phyloP scores from a whole-genome alignment of 2,888 invertebrate species.

The Chirona hameri region DNA sequence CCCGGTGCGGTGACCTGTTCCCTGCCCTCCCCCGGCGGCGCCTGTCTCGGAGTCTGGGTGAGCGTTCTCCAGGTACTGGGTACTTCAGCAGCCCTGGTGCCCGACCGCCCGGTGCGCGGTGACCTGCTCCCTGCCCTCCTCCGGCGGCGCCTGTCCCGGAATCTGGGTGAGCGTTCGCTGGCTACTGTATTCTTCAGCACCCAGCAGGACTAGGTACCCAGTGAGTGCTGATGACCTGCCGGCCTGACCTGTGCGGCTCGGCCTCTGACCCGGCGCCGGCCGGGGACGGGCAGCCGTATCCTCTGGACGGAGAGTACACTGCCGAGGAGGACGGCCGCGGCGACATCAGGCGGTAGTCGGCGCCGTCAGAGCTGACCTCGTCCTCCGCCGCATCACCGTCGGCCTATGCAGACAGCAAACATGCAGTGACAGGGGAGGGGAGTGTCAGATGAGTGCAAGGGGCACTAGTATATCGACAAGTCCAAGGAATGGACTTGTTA shows the following conservation, averaged over 20 bases:
- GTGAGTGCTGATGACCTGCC: not conserved
- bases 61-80: too few relatives aligned
- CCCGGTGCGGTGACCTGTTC: too few relatives aligned
- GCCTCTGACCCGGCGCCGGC: not conserved
- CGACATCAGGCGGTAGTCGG: not conserved
- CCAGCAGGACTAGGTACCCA: too few relatives aligned
- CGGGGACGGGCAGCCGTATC: not conserved
- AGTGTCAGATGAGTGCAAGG: not conserved
- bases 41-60: too few relatives aligned
- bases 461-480: not conserved
- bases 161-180: too few relatives aligned
- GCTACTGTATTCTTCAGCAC: too few relatives aligned
- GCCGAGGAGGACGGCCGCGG: slow-evolving; percentile 26
- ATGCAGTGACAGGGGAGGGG: not conserved
- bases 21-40: too few relatives aligned
- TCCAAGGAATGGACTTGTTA: too few relatives aligned
- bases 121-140: too few relatives aligned
- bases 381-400: not conserved
- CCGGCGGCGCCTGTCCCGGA: too few relatives aligned
- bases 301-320: not conserved
- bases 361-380: not conserved
- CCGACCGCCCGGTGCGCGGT: too few relatives aligned
- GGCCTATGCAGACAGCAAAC: not conserved
- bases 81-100: too few relatives aligned
- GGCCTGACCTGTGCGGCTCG: not conserved